A percentile compares a stretch with the other conserved stretches of the same genome.
Conservation (phyloP, 2,113 vertebrate species). For the Nanorana parkeri region DNA sequence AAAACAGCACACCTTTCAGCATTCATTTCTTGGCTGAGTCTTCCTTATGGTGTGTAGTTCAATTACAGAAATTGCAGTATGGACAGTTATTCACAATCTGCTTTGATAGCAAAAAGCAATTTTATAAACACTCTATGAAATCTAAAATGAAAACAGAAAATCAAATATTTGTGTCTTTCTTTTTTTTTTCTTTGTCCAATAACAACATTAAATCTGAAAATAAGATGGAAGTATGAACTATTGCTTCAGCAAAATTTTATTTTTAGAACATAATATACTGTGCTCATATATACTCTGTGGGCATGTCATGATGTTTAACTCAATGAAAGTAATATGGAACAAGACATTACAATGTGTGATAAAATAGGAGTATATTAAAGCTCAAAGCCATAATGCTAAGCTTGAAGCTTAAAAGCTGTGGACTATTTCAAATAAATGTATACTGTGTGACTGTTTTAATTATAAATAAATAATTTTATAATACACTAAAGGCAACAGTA, state of each 20-base stretch:
- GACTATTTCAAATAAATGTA: conserved; percentile 16
- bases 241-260: conserved; percentile 40
- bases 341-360: conserved; percentile 32
- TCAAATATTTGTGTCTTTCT: conserved; percentile 47
- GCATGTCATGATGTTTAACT: conserved; percentile 46
- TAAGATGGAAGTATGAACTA: conserved; percentile 48
- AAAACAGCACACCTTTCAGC: conserved; percentile 31
- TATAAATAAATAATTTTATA: conserved; percentile 27
- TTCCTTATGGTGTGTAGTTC: conserved; percentile 49
- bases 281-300: conserved; percentile 41
- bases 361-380: conserved; percentile 30
- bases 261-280: conserved; percentile 44
- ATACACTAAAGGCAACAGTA: neutral
- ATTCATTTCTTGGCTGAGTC: conserved; percentile 48
- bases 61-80: conserved; percentile 55
- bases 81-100: conserved; percentile 55
- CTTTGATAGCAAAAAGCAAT: conserved; percentile 56
- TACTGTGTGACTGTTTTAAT: conserved; percentile 4
- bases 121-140: conserved; percentile 54
- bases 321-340: conserved; percentile 47
- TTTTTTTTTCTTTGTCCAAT: conserved; percentile 33
- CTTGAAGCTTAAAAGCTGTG: neutral
- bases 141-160: conserved; percentile 54
- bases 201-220: conserved; percentile 53
- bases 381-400: conserved; percentile 16